A percentile compares a stretch with the other conserved stretches of the same genome.
Conservation (phyloP, 2,888 invertebrate genomes). For the Epirrhoe alternata region DNA sequence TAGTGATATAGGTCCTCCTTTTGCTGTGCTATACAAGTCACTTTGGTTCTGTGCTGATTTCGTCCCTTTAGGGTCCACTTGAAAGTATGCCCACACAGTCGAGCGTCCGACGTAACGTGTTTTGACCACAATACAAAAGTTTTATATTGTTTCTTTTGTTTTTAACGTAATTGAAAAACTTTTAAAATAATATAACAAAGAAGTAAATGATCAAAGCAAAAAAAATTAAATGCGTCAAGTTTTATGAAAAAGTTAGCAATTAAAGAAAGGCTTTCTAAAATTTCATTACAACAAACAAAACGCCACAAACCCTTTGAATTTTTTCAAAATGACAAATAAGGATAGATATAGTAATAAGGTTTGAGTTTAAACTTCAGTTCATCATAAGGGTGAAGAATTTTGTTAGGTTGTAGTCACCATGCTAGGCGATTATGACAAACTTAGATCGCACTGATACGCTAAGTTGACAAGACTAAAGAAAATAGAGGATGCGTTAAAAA, state of each 20-base stretch:
- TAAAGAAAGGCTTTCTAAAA: conserved; percentile 12
- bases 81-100: too few species aligned
- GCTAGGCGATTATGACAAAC: conserved; percentile 77
- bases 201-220: too few species aligned
- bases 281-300: conserved; percentile 36
- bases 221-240: neutral
- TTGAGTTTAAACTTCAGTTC: conserved; percentile 61
- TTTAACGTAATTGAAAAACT: too few species aligned
- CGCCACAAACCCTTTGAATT: conserved; percentile 55
- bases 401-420: conserved; percentile 73
- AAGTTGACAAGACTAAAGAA: conserved; percentile 46
- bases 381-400: conserved; percentile 70
- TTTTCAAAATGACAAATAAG: conserved; percentile 52
- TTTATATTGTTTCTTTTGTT: too few species aligned
- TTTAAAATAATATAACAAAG: too few species aligned
- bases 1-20: too few species aligned
- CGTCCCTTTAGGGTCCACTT: too few species aligned
- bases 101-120: too few species aligned
- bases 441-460: conserved; percentile 66
- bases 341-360: conserved; percentile 56
- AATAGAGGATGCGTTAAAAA: conserved; percentile 12
- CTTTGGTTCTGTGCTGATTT: too few species aligned
- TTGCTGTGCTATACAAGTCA: too few species aligned
- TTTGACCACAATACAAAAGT: too few species aligned
- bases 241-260: conserved; percentile 1